phyloP scores from a whole-genome alignment of 2,797 vertebrate genomes.

The Argya squamiceps region DNA sequence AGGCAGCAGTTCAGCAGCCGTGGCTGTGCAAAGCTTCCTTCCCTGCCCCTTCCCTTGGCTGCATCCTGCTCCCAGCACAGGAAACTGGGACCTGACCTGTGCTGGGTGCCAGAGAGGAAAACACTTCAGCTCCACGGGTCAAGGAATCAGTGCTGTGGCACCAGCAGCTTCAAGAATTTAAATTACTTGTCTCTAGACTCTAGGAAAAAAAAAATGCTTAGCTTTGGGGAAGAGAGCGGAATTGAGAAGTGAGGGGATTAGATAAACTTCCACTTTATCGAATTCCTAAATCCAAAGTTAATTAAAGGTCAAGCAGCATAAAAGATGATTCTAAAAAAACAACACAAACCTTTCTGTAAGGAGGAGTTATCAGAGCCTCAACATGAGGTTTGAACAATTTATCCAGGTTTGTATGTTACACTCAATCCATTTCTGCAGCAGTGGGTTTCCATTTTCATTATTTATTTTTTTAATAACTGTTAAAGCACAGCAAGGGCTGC shows the following conservation, averaged over 20 bases:
- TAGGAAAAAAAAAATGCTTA: neutral
- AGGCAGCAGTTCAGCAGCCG: neutral
- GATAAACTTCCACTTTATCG: neutral
- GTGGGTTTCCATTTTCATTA: neutral
- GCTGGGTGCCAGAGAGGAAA: neutral
- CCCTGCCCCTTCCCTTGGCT: neutral
- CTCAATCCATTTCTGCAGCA: neutral
- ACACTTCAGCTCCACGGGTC: accelerated
- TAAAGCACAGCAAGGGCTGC: neutral
- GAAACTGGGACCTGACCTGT: neutral
- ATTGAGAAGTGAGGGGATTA: neutral
- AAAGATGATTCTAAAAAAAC: neutral
- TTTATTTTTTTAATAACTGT: neutral
- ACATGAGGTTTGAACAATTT: neutral
- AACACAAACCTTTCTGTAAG: neutral
- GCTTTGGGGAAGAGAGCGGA: neutral
- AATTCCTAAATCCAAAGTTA: neutral
- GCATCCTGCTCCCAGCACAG: neutral
- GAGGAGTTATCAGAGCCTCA: neutral
- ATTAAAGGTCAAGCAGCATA: neutral
- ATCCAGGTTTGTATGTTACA: neutral
- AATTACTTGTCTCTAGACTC: neutral
- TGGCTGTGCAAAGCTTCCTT: neutral
- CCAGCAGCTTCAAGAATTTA: neutral
- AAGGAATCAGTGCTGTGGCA: neutral